phyloP scores from a whole-genome alignment of 2,797 vertebrate species.

The Acropternis orthonyx region DNA sequence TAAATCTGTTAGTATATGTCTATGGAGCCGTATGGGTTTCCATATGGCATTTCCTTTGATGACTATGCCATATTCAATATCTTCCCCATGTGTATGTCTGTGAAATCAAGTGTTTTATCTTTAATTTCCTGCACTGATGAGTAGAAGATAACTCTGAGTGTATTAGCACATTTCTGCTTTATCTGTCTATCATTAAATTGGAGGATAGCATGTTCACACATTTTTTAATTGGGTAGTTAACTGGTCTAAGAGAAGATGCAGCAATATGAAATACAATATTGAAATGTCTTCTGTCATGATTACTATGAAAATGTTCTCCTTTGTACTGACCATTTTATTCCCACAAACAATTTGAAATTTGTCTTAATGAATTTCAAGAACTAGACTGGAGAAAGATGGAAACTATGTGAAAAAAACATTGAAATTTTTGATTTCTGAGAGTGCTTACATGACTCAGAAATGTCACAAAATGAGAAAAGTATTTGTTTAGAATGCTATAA shows the following conservation, averaged over 20 bases:
- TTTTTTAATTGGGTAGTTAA: slow-evolving; percentile 1
- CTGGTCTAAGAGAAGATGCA: neutral
- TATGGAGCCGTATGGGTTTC: slow-evolving; percentile 54
- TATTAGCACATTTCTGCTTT: slow-evolving; percentile 18
- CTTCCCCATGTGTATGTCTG: slow-evolving; percentile 19
- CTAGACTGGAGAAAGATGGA: neutral
- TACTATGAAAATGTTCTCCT: neutral
- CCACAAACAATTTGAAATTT: neutral
- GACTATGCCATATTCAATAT: slow-evolving; percentile 29
- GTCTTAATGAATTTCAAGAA: neutral
- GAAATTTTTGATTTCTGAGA: neutral
- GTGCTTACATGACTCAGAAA: neutral
- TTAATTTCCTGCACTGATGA: slow-evolving; percentile 32
- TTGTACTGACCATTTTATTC: neutral
- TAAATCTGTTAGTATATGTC: slow-evolving; percentile 19
- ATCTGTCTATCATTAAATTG: neutral
- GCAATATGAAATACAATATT: neutral
- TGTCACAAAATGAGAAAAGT: neutral
- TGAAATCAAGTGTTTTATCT: slow-evolving; percentile 59
- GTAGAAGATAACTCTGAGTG: neutral
- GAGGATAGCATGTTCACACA: neutral
- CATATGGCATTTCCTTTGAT: slow-evolving; percentile 62
- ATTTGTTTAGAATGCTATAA: neutral
- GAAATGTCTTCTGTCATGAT: neutral
- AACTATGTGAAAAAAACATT: neutral